Evolutionary conservation across 2,888 invertebrate species (phyloP).

Genomic region (Agrotis segetum): DNA sequence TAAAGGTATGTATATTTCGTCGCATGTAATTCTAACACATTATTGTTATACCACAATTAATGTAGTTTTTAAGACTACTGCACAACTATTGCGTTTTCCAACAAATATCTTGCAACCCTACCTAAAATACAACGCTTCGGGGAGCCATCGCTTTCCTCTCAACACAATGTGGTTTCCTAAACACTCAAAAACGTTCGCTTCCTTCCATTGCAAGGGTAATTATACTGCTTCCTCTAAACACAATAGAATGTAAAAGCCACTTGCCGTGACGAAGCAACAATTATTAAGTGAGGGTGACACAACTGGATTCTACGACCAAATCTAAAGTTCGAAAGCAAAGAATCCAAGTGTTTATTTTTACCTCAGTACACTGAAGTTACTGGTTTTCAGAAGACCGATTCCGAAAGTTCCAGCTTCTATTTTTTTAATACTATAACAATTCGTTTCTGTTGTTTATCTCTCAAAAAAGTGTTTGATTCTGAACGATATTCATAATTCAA

Average conservation of each 20-base stretch:
- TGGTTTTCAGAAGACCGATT: neutral
- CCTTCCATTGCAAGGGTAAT: slow-evolving; percentile 84
- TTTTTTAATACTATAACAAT: slow-evolving; percentile 3
- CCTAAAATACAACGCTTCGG: slow-evolving; percentile 31
- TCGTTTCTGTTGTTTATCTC: slow-evolving; percentile 7
- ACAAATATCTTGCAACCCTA: slow-evolving; percentile 26
- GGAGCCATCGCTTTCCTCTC: slow-evolving; percentile 56
- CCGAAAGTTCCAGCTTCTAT: neutral
- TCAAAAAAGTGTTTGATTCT: neutral
- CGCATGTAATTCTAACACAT: neutral
- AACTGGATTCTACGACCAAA: slow-evolving; percentile 53
- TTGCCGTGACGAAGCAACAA: slow-evolving; percentile 74
- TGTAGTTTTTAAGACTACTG: neutral
- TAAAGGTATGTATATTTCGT: neutral
- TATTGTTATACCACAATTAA: neutral
- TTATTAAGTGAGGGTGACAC: slow-evolving; percentile 72
- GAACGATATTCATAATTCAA: slow-evolving; percentile 15
- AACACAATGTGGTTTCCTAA: slow-evolving; percentile 74
- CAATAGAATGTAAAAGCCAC: slow-evolving; percentile 85
- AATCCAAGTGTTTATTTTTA: neutral
- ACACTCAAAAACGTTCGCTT: slow-evolving; percentile 80
- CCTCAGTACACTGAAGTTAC: neutral
- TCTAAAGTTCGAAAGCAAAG: slow-evolving; percentile 13
- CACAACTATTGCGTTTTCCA: slow-evolving; percentile 7
- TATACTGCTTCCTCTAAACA: slow-evolving; percentile 85